Evolutionary conservation across 23 tunicate species (phyloP).

Genomic region (Halocynthia aurantium): DNA sequence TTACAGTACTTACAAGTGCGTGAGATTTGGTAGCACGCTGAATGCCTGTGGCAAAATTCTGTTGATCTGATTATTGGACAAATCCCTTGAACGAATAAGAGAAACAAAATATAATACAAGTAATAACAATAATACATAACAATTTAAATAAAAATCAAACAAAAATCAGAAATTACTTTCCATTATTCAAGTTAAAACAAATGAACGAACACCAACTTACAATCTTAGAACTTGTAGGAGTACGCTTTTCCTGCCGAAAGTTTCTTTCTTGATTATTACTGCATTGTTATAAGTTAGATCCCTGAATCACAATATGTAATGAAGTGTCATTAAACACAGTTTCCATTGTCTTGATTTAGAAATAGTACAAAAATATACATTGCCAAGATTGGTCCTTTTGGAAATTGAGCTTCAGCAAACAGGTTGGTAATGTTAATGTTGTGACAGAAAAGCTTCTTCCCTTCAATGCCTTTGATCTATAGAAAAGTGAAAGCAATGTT

Average conservation of each 20-base stretch:
- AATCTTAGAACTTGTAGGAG: background rate
- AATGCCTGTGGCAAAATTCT: slow-evolving; percentile 12
- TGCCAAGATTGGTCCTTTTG: background rate
- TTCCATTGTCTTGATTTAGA: no score
- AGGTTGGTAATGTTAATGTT: slow-evolving; percentile 4
- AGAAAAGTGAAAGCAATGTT: no score
- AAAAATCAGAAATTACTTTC: no score
- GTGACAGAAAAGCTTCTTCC: slow-evolving; percentile 12
- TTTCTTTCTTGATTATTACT: background rate
- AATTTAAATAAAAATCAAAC: no score
- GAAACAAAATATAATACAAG: no score
- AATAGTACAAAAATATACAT: no score
- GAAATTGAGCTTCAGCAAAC: slow-evolving; percentile 6
- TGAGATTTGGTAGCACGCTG: background rate
- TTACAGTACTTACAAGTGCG: background rate
- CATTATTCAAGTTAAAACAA: no score
- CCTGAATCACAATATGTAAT: background rate
- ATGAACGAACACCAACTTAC: no score
- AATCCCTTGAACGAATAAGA: background rate
- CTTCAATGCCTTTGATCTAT: background rate
- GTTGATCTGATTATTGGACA: slow-evolving; percentile 8
- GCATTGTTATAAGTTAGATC: slow-evolving; percentile 6
- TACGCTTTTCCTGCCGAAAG: slow-evolving; percentile 1
- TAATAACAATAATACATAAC: no score
- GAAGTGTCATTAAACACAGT: no score